These are phyloP conservation scores for Drosophila pegasa DNA, from an alignment of 2,888 invertebrate species.

Conservation along the genomic window DNA sequence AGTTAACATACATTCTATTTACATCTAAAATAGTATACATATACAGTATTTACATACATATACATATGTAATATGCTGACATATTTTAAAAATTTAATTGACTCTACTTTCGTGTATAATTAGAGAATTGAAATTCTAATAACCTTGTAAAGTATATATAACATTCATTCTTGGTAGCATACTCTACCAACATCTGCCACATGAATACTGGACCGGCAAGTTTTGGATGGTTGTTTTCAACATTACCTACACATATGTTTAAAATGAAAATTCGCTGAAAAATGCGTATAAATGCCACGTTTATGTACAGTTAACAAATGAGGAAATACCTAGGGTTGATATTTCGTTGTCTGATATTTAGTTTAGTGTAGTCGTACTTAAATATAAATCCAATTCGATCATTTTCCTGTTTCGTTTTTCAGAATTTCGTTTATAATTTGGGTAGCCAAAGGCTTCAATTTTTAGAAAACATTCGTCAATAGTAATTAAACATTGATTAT, in stretches of 20 bases:
- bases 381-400: conserved; percentile 4
- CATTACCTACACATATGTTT: conserved; percentile 41
- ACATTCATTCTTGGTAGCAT: conserved; percentile 20
- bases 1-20: conserved; percentile 26
- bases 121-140: conserved; percentile 16
- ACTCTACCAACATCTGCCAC: conserved; percentile 38
- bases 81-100: conserved; percentile 51
- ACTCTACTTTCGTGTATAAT: conserved; percentile 37
- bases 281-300: conserved; percentile 48
- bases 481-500: conserved; percentile 38
- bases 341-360: conserved; percentile 59
- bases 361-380: conserved; percentile 13
- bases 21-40: conserved; percentile 51
- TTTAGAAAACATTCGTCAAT: conserved; percentile 39
- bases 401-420: neutral
- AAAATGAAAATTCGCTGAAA: conserved; percentile 37
- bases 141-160: conserved; percentile 6
- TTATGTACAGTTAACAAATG: conserved; percentile 44
- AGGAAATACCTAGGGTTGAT: conserved; percentile 43
- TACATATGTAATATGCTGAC: conserved; percentile 24
- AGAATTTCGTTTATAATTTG: neutral
- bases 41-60: conserved; percentile 46
- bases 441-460: conserved; percentile 14
- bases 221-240: conserved; percentile 55
- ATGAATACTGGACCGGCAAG: conserved; percentile 83